phyloP scores from a whole-genome alignment of 2,113 vertebrate genomes.

The Murina feae region DNA sequence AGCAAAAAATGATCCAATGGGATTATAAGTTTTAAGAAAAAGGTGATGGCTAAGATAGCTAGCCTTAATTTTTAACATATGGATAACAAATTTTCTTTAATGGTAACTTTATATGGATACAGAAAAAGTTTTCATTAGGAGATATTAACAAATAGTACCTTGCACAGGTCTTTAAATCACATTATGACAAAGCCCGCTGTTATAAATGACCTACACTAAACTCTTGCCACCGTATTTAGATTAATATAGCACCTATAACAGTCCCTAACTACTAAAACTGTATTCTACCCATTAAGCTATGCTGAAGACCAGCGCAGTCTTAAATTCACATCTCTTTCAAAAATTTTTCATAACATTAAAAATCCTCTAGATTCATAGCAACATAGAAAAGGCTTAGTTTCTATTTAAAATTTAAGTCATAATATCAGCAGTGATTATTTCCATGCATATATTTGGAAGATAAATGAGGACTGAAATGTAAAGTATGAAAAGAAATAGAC shows the following conservation, averaged over 20 bases:
- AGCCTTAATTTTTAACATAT: slow-evolving; percentile 11
- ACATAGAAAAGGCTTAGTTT: not conserved
- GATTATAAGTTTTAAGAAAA: not conserved
- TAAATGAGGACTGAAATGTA: not conserved
- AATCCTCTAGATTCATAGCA: not conserved
- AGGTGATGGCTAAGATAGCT: not conserved
- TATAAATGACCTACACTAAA: not conserved
- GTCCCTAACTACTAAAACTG: not conserved
- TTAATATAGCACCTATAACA: not conserved
- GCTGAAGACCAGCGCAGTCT: not conserved
- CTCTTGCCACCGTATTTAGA: not conserved
- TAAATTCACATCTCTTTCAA: not conserved
- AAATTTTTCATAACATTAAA: not conserved
- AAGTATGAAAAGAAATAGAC: not conserved
- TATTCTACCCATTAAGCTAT: not conserved
- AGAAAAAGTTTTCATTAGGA: not conserved
- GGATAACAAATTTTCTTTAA: not conserved
- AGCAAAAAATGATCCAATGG: not conserved
- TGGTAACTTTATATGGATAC: not conserved
- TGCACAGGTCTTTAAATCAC: not conserved
- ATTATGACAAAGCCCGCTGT: not conserved
- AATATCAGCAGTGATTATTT: not conserved
- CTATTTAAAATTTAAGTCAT: slow-evolving; percentile 23
- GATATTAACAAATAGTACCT: not conserved
- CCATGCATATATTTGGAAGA: not conserved